A percentile compares a stretch with the other conserved stretches of the same genome.
Evolutionary conservation across 2,888 invertebrate species (phyloP).

Genomic region (Epinotia brunnichana): DNA sequence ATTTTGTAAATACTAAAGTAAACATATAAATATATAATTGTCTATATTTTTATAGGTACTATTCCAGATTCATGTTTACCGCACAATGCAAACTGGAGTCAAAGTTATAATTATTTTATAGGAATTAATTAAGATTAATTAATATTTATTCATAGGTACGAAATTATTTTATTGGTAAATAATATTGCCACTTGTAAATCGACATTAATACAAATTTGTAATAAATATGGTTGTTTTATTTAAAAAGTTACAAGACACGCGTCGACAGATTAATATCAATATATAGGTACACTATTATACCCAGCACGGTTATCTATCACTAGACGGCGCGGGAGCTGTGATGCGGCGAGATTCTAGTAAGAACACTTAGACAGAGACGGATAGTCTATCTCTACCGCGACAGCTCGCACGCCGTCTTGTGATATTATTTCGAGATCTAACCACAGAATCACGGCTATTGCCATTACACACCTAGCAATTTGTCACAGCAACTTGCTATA

Average conservation of each 20-base stretch:
- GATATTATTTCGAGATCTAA: too few relatives aligned
- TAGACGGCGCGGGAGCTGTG: too few relatives aligned
- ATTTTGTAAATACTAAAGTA: conserved; percentile 33
- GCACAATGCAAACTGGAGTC: conserved; percentile 33
- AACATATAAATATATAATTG: not conserved
- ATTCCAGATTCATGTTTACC: conserved; percentile 16
- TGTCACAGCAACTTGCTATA: too few relatives aligned
- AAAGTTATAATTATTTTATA: conserved; percentile 30
- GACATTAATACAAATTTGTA: conserved; percentile 37
- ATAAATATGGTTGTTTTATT: conserved; percentile 35
- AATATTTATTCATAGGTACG: conserved; percentile 42
- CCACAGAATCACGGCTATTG: too few relatives aligned
- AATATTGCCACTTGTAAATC: conserved; percentile 33
- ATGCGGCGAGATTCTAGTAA: too few relatives aligned
- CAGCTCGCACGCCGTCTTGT: too few relatives aligned
- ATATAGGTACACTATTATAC: too few relatives aligned
- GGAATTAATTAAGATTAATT: conserved; percentile 22
- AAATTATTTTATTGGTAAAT: conserved; percentile 37
- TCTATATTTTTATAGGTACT: conserved; percentile 17
- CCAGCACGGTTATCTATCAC: too few relatives aligned
- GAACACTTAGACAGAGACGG: too few relatives aligned
- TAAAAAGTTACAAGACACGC: not conserved
- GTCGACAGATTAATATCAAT: not conserved
- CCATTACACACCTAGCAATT: too few relatives aligned
- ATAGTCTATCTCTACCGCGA: too few relatives aligned